Percentiles rank a stretch among this genome's conserved stretches.
phyloP scores from a whole-genome alignment of 1,140 invertebrate genomes.

The Linepithema humile region DNA sequence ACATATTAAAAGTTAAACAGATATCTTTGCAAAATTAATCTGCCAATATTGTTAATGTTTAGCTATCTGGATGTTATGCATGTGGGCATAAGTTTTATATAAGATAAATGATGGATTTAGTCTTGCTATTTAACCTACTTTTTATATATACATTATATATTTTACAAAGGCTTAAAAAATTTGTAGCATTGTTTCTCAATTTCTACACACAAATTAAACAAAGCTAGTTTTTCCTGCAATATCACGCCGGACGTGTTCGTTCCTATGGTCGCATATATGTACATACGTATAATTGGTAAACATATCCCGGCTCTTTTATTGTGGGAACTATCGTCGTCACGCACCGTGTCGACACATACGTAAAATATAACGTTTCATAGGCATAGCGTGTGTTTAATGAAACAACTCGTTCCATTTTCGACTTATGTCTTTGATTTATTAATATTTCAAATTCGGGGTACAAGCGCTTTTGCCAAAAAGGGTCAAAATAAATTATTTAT shows the following conservation, averaged over 20 bases:
- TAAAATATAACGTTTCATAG: slow-evolving; percentile 67
- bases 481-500: not conserved
- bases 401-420: slow-evolving; percentile 47
- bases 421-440: slow-evolving; percentile 2
- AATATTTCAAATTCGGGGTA: not conserved
- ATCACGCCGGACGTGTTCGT: slow-evolving; percentile 54
- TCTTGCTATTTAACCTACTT: too few relatives aligned
- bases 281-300: slow-evolving; percentile 70
- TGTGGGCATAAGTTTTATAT: too few relatives aligned
- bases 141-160: too few relatives aligned
- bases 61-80: too few relatives aligned
- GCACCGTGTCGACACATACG: slow-evolving; percentile 71
- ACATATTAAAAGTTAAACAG: too few relatives aligned
- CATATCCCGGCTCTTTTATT: slow-evolving; percentile 65
- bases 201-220: too few relatives aligned
- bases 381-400: slow-evolving; percentile 55
- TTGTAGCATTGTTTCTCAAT: too few relatives aligned
- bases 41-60: too few relatives aligned
- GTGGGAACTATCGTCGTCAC: slow-evolving; percentile 75
- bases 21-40: too few relatives aligned
- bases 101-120: too few relatives aligned
- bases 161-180: too few relatives aligned
- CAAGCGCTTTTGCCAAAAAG: not conserved
- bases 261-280: slow-evolving; percentile 63
- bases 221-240: slow-evolving; percentile 41